A percentile compares a stretch with the other conserved stretches of the same genome.
phyloP scores from a whole-genome alignment of 1,140 invertebrate species.

The Portunus trituberculatus region DNA sequence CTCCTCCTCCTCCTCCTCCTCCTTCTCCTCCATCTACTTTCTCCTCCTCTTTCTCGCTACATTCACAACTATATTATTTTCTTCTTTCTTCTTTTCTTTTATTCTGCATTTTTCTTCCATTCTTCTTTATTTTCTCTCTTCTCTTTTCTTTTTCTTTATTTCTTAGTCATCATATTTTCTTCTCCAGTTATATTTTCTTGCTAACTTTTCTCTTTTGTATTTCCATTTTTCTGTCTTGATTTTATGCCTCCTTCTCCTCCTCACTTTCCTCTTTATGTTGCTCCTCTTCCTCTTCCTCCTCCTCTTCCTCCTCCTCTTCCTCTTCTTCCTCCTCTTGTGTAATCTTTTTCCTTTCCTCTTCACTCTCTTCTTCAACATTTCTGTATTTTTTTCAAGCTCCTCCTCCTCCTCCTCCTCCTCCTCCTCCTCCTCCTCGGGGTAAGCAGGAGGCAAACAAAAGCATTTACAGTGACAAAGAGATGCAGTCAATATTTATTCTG shows the following conservation, averaged over 20 bases:
- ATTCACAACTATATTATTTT: no score
- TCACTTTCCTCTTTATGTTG: not conserved
- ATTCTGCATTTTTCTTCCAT: no score
- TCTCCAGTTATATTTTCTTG: no score
- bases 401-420: conserved; percentile 24
- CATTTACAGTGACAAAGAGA: not conserved
- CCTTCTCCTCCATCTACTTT: no score
- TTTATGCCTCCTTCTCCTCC: no score
- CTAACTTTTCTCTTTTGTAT: no score
- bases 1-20: no score
- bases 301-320: not conserved
- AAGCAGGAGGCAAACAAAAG: not conserved
- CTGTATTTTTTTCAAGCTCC: not conserved
- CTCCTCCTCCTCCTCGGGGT: not conserved
- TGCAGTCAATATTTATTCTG: not conserved
- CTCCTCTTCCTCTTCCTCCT: not conserved
- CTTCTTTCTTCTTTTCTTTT: not conserved
- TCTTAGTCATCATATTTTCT: no score
- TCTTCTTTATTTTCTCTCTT: no score
- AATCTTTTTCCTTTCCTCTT: not conserved
- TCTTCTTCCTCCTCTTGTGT: not conserved
- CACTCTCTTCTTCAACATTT: not conserved
- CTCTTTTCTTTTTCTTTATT: no score
- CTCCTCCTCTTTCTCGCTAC: no score
- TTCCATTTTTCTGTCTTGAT: no score